Base-by-base conservation (phyloP, 2,113 vertebrate species). In the Nesogale talazaci region DNA sequence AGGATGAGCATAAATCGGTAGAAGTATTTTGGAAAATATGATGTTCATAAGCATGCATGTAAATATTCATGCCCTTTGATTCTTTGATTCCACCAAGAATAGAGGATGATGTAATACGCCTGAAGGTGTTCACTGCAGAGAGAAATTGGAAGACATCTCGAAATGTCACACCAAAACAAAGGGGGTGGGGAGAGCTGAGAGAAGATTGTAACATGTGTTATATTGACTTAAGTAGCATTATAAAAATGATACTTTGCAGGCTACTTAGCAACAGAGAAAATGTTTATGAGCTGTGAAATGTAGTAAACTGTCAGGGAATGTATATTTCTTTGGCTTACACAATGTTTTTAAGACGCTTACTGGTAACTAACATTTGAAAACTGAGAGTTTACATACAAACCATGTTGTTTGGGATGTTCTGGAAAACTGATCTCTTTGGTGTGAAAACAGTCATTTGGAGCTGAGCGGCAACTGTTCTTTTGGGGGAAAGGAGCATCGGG, bases 71-170 rank as follows among this genome's bases (percentile, higher is more conserved):
- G 17, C 2, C 34, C 52, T 90, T 70, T 80, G 76, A 76, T 59
- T 94, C 83, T 83, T 15, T 42, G 67, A 85, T 91, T 36, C 86
- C 46, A 80, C 29, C 36, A 76, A 84, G 2, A 95, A 36, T 46
- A 72, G 34, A 36, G 46, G 46, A 57, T 36, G 93, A 76, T 88
- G 31, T 16, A 56, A 67, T 31, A 31, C 3, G 34, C 3, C 27
- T 29, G 25, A 94, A 84, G n/a, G 56, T 69, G n/a, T 74, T 63
- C 70, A 11, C 22, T 77, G 27, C n/a, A 80, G 79, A 92, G 63
- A 83, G 94, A 89, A 94, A 93, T 38, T 79, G 34, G 27, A 70
- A 95, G 75, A 16, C n/a, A 80, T 22, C 17, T 83, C 72, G 56
- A 42, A 75, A 84, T 25, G 19, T 92, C 72, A 84, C 86, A 52